Percentiles rank a stretch among this genome's conserved stretches.
Evolutionary conservation across 2,113 vertebrate species (phyloP).

Genomic region (Nothoprocta perdicaria): DNA sequence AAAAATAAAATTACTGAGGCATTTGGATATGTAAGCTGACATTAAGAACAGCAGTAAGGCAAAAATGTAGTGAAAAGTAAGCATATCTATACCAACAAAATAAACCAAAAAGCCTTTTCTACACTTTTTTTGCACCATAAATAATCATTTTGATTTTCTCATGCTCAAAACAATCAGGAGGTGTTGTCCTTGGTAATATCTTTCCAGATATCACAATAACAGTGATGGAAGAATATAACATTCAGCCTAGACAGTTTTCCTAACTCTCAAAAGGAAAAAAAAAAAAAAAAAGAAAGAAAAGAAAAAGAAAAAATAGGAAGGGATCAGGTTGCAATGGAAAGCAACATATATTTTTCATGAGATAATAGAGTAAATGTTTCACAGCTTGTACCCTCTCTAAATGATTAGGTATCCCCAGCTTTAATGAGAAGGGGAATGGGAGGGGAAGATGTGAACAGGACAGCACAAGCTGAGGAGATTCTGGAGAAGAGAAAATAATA

Average conservation of each 20-base stretch:
- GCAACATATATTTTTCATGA: background rate
- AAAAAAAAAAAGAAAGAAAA: no score
- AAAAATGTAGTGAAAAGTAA: background rate
- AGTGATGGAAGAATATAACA: background rate
- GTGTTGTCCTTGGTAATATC: background rate
- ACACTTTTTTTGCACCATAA: background rate
- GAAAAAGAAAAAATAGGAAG: background rate
- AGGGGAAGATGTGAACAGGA: background rate
- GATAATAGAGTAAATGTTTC: background rate
- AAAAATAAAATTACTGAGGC: background rate
- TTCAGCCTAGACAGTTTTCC: background rate
- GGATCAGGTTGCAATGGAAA: background rate
- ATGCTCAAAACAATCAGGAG: background rate
- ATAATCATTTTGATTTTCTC: background rate
- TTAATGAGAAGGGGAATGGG: fast-evolving
- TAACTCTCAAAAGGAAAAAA: background rate
- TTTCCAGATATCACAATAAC: background rate
- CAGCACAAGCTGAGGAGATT: background rate
- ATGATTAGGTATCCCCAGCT: fast-evolving
- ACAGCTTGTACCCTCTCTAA: background rate
- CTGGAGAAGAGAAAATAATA: background rate
- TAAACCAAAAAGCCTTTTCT: background rate
- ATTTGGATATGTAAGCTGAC: background rate
- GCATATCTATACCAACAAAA: background rate
- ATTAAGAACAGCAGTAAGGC: background rate